Base-by-base conservation (phyloP, 2,797 vertebrate species). In the Enteromius viviparus region DNA sequence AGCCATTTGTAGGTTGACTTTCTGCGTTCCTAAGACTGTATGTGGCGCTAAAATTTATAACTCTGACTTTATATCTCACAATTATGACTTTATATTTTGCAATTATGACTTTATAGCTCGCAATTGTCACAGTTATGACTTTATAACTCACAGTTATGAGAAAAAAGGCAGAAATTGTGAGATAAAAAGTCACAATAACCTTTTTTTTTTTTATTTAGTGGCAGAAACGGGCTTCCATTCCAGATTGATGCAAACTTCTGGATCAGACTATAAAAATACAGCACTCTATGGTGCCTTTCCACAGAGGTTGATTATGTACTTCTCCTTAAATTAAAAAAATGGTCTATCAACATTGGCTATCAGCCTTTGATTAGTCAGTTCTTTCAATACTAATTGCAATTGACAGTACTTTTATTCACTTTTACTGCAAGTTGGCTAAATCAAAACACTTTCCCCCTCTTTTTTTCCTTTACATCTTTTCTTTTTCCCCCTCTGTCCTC, bases 401-500 rank as follows among this genome's bases (percentile, higher is more conserved):
- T 29, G 23, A 49, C 23, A 49, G 10, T 6, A 4, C 1, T 49
- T 23, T 19, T 32, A 29, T 29, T 62, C 23, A 37, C 1, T 34
- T 37, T 55, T 23, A n/a, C 6, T 29, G 12, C 26, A 7, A 62
- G 3, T n/a, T 75, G 53, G 15, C 37, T 40, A 70, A 78, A 47
- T 34, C 14, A 77, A 47, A 37, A 32, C 7, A 49, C 6, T 47
- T 19, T 17, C n/a, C 19, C 6, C 19, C 34, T 21, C 34, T 32
- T 76, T 29, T 62, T 79, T 69, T 40, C n/a, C 37, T 40, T 40
- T 62, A 6, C 12, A 37, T 49, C 1, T 21, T 51, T 60, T 26
- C 19, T 19, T 49, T 55, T 80, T 3, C 8, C 26, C 40, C 19
- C 29, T 34, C 21, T n/a, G 37, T 42, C 29, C 62, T 21, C 91